Evolutionary conservation across 2,888 invertebrate species (phyloP).

Genomic region (Eulithis testata): DNA sequence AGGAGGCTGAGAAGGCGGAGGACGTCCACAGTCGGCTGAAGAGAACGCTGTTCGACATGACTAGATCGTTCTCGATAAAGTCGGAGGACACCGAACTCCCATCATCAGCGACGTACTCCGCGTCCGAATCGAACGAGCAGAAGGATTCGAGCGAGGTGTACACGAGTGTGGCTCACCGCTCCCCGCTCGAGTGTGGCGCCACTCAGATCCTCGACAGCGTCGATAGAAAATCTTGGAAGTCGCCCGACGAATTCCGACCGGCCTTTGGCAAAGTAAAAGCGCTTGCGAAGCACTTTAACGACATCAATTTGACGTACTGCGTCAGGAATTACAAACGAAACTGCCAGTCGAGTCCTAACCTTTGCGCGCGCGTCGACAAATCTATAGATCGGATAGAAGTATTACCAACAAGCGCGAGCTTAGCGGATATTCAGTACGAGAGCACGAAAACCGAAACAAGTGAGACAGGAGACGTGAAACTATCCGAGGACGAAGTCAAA

Average conservation of each 20-base stretch:
- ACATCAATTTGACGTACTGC: slow-evolving; percentile 75
- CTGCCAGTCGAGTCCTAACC: slow-evolving; percentile 79
- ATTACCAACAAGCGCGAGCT: slow-evolving; percentile 69
- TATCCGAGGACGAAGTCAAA: slow-evolving; percentile 77
- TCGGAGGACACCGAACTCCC: slow-evolving; percentile 71
- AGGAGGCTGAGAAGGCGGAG: slow-evolving; percentile 59
- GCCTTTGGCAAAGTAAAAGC: slow-evolving; percentile 89
- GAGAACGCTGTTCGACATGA: slow-evolving; percentile 66
- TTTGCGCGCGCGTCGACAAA: slow-evolving; percentile 62
- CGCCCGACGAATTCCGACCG: slow-evolving; percentile 88
- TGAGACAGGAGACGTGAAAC: slow-evolving; percentile 61
- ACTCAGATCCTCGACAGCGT: slow-evolving; percentile 69
- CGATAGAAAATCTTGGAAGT: slow-evolving; percentile 87
- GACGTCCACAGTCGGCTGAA: slow-evolving; percentile 67
- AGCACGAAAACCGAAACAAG: slow-evolving; percentile 66
- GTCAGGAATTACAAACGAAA: slow-evolving; percentile 73
- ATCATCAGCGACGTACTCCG: slow-evolving; percentile 69
- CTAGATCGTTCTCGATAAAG: slow-evolving; percentile 66
- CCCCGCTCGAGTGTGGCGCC: slow-evolving; percentile 57
- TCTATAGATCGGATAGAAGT: slow-evolving; percentile 52
- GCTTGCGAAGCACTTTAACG: slow-evolving; percentile 88
- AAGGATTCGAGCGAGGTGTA: slow-evolving; percentile 17
- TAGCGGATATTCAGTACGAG: slow-evolving; percentile 74
- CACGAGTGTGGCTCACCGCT: slow-evolving; percentile 12
- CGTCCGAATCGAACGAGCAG: slow-evolving; percentile 66